Evolutionary conservation across 2,888 invertebrate species (phyloP), one percentile per base, ranked within the genome.

Genomic region (Macrosoma leucophasiata): DNA sequence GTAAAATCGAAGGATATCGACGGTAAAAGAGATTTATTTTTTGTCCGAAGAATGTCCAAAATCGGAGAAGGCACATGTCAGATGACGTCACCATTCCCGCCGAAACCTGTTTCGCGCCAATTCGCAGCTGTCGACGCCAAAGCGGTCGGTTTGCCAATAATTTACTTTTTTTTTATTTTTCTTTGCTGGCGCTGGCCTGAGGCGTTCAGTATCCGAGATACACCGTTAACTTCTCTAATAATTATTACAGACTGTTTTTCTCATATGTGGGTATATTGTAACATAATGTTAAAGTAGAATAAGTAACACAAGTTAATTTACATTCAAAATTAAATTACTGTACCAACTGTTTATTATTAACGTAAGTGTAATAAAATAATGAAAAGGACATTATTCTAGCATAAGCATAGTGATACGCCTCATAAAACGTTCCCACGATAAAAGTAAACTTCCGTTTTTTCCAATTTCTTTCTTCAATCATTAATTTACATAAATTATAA

Each of bases 31-130:
- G 52, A 48, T 52, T 47, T 33, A 54, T 62, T 77, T 76, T 78
- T 75, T 76, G 62, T 50, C 38, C 40, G 22, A 26, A 31, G 41
- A 51, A 40, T 53, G 55, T 55, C 61, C 62, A 52, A 67, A 71
- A 63, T 61, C 50, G 61, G 56, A 58, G 55, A 60, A 62, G 71
- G 65, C 74, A 70, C 71, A 76, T 74, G 76, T 68, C 68, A 66
- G 59, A 51, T 81, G 78, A 81, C 78, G 81, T 79, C 78, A 79
- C 52, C 51, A 52, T 56, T 72, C 65, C 71, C 62, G 58, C 65
- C 62, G 55, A 68, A 82, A 82, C 81, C 75, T 57, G 79, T 81
- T 81, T 73, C 70, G 76, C 75, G 73, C 72, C 77, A 75, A 70
- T 77, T 76, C 76, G 82, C 82, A 84, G 81, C 79, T 79, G 82